A percentile compares a stretch with the other conserved stretches of the same genome.
phyloP scores from a whole-genome alignment of 2,888 invertebrate genomes.

The Noctua comes region DNA sequence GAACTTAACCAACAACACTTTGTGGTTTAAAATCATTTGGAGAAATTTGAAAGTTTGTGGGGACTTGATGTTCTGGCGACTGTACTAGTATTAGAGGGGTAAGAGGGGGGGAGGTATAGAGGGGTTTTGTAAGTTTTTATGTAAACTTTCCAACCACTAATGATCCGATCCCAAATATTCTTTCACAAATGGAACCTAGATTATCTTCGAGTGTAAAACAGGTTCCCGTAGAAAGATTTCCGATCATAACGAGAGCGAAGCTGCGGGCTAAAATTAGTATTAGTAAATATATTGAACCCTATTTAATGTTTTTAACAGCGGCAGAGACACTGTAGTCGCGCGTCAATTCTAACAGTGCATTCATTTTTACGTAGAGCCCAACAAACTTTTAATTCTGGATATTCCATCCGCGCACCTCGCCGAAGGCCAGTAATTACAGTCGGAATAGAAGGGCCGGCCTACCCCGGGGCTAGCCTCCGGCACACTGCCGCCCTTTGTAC shows the following conservation, averaged over 20 bases:
- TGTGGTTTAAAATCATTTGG: too few relatives aligned
- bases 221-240: too few relatives aligned
- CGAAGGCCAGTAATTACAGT: slow-evolving; percentile 72
- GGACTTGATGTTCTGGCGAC: too few relatives aligned
- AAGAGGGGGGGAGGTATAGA: background rate
- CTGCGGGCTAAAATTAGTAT: background rate
- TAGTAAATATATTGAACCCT: background rate
- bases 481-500: slow-evolving; percentile 63
- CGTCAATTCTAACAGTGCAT: slow-evolving; percentile 35
- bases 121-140: too few relatives aligned
- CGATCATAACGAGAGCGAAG: background rate
- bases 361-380: slow-evolving; percentile 39
- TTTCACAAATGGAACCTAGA: background rate
- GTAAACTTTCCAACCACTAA: too few relatives aligned
- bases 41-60: too few relatives aligned
- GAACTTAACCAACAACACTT: too few relatives aligned
- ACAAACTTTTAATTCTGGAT: slow-evolving; percentile 66
- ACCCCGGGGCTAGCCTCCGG: slow-evolving; percentile 66
- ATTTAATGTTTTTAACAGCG: slow-evolving; percentile 1
- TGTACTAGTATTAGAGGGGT: too few relatives aligned
- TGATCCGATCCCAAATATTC: background rate
- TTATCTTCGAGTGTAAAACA: too few relatives aligned
- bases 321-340: background rate
- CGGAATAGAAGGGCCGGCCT: slow-evolving; percentile 68
- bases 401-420: slow-evolving; percentile 60